These are phyloP conservation scores for Eudorcas thomsonii DNA, from an alignment of 2,113 vertebrate genomes.

Conservation along the genomic window DNA sequence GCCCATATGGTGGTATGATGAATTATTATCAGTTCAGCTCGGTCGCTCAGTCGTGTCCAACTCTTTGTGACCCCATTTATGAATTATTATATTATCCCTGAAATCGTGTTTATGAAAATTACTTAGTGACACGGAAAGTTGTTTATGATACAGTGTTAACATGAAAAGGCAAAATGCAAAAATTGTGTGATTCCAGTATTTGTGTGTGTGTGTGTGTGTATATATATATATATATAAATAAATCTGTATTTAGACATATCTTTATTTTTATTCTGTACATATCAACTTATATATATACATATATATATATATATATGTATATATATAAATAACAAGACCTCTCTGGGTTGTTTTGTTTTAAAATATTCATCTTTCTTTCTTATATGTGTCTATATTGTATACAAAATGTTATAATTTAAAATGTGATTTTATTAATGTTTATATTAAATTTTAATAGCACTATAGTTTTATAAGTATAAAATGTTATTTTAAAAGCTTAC, in stretches of 20 bases:
- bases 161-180: neutral
- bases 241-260: neutral
- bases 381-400: neutral
- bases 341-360: neutral
- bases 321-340: neutral
- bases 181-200: neutral
- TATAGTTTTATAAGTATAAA: neutral
- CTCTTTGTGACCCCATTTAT: neutral
- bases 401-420: conserved; percentile 11
- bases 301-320: neutral
- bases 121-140: neutral
- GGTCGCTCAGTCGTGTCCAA: neutral
- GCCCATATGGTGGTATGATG: neutral
- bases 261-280: neutral
- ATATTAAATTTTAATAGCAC: conserved; percentile 1
- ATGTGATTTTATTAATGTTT: neutral
- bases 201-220: neutral
- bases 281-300: neutral
- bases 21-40: neutral
- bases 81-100: neutral
- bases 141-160: neutral
- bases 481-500: neutral
- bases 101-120: neutral
- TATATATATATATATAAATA: neutral
- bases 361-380: neutral